These are phyloP conservation scores for Nebria ingens DNA, from an alignment of 1,140 invertebrate genomes.

Conservation along the genomic window DNA sequence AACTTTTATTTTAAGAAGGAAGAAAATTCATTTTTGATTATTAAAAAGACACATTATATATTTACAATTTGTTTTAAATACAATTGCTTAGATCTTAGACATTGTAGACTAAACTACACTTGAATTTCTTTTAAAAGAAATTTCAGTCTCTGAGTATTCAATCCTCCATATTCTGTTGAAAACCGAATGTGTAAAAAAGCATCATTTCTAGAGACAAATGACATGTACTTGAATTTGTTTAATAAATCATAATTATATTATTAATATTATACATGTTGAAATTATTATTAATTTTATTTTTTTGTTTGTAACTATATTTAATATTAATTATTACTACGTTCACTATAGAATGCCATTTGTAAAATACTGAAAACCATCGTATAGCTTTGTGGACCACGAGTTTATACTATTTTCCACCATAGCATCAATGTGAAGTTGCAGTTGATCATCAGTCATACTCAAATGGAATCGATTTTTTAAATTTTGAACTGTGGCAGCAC, in stretches of 20 bases:
- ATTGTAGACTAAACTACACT: too few species aligned
- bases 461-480: conserved; percentile 90
- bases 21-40: conserved; percentile 9
- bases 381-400: conserved; percentile 94
- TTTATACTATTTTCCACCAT: conserved; percentile 91
- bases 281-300: not conserved
- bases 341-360: conserved; percentile 89
- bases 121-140: not conserved
- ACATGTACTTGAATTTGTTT: not conserved
- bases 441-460: conserved; percentile 89
- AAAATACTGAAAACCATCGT: conserved; percentile 98
- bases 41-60: conserved; percentile 9
- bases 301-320: not conserved
- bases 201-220: not conserved
- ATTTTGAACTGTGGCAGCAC: conserved; percentile 72
- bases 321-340: not conserved
- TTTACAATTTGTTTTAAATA: not conserved
- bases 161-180: not conserved
- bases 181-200: not conserved
- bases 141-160: conserved; percentile 6
- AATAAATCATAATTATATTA: not conserved
- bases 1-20: not conserved
- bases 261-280: not conserved
- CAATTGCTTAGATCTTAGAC: not conserved
- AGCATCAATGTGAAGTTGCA: conserved; percentile 82